These are phyloP conservation scores for Peribatodes rhomboidaria DNA, from an alignment of 2,888 invertebrate species.

Conservation along the genomic window DNA sequence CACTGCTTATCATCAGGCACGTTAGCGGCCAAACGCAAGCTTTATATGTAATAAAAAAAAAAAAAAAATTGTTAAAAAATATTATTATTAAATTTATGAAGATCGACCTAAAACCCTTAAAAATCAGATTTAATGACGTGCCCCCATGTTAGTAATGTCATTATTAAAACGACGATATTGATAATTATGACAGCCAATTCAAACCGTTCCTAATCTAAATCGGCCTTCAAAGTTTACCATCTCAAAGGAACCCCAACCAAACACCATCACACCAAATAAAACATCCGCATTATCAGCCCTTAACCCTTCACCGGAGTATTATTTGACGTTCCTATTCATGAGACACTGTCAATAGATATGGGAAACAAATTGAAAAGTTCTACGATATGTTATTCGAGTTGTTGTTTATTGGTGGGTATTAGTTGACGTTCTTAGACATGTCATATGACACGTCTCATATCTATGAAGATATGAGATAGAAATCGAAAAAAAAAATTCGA, in stretches of 20 bases:
- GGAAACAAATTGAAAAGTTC: not conserved
- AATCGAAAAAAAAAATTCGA: not conserved
- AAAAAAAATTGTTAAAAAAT: too few relatives aligned
- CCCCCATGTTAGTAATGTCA: too few relatives aligned
- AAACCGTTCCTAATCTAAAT: not conserved
- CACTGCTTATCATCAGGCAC: too few relatives aligned
- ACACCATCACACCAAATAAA: slow-evolving; percentile 36
- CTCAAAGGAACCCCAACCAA: not conserved
- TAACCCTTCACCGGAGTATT: slow-evolving; percentile 45
- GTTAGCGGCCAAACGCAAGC: too few relatives aligned
- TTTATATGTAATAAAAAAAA: too few relatives aligned
- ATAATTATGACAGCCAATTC: too few relatives aligned
- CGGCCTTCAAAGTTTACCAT: not conserved
- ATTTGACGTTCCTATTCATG: slow-evolving; percentile 49
- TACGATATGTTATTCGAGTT: not conserved
- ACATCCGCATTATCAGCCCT: slow-evolving; percentile 43
- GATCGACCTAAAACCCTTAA: too few relatives aligned
- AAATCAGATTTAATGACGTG: too few relatives aligned
- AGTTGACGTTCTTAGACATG: too few relatives aligned
- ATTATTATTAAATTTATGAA: too few relatives aligned
- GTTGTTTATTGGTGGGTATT: not conserved
- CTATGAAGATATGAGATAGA: not conserved
- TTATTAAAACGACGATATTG: too few relatives aligned
- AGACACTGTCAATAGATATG: slow-evolving; percentile 37
- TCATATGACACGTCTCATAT: too few relatives aligned